Percentiles rank a stretch among this genome's conserved stretches.
Evolutionary conservation across 1,140 invertebrate genomes (phyloP).

Genomic region (Drosophila nasuta): DNA sequence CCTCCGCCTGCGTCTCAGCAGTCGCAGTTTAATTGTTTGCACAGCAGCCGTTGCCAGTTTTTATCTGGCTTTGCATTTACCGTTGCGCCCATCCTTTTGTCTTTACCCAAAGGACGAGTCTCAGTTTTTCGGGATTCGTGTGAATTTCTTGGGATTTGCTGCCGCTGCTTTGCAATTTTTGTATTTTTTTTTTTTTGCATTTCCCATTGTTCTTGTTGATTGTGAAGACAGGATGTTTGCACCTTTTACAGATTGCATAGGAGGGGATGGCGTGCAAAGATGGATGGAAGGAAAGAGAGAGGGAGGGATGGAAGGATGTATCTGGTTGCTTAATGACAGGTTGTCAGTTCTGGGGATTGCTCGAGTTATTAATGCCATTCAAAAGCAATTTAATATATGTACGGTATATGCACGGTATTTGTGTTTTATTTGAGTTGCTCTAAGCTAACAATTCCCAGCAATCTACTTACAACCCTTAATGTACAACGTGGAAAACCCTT

Average conservation of each 20-base stretch:
- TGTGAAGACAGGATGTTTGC: slow-evolving; percentile 66
- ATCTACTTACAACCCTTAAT: slow-evolving; percentile 61
- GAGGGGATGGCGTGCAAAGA: slow-evolving; percentile 4
- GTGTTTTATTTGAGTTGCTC: slow-evolving; percentile 33
- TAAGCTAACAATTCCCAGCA: slow-evolving; percentile 32
- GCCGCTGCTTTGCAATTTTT: slow-evolving; percentile 48
- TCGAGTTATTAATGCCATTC: slow-evolving; percentile 67
- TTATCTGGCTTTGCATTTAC: slow-evolving; percentile 69
- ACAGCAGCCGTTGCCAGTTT: slow-evolving; percentile 53
- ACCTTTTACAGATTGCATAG: slow-evolving; percentile 54
- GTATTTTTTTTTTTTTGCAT: slow-evolving; percentile 14
- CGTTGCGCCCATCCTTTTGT: slow-evolving; percentile 61
- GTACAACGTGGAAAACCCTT: slow-evolving; percentile 56
- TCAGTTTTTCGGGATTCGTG: slow-evolving; percentile 54
- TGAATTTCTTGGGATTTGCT: slow-evolving; percentile 69
- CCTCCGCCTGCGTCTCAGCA: slow-evolving; percentile 5
- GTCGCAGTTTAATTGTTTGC: slow-evolving; percentile 74
- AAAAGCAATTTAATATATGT: slow-evolving; percentile 74
- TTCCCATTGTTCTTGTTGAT: background rate
- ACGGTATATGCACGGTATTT: slow-evolving; percentile 23
- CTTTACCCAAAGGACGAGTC: slow-evolving; percentile 49
- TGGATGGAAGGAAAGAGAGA: background rate
- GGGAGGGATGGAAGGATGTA: slow-evolving; percentile 16
- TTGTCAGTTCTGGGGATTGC: slow-evolving; percentile 36
- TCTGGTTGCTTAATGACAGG: slow-evolving; percentile 70